Evolutionary conservation across 2,888 invertebrate genomes (phyloP).

Genomic region (Ophioninae sp.): DNA sequence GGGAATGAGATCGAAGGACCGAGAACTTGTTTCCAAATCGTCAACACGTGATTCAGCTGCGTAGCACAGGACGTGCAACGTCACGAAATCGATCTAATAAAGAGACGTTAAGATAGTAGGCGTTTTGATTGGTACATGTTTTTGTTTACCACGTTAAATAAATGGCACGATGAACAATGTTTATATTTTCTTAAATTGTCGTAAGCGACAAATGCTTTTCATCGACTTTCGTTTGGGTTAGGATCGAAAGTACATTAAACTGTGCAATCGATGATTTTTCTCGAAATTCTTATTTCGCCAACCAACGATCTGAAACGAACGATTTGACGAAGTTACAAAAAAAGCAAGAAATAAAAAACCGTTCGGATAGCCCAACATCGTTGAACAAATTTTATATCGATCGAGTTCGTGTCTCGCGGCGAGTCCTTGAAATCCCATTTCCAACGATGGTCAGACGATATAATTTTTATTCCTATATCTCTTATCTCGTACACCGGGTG

Average conservation of each 20-base stretch:
- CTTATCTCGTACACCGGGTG: constrained; percentile 31
- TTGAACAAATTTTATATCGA: neutral
- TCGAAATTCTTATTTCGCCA: neutral
- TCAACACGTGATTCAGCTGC: constrained; percentile 51
- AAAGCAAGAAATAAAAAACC: neutral
- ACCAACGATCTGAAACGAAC: neutral
- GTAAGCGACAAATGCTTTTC: no score
- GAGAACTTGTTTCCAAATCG: constrained; percentile 43
- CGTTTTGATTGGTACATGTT: neutral
- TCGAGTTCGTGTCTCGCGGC: neutral
- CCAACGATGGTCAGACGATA: constrained; percentile 36
- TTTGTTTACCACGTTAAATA: no score
- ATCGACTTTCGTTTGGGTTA: no score
- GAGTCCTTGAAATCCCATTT: constrained; percentile 30
- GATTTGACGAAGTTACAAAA: neutral
- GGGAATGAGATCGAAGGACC: constrained; percentile 35
- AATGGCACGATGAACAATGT: no score
- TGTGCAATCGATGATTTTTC: neutral
- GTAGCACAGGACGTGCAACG: neutral
- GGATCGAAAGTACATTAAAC: no score
- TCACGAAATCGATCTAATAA: constrained; percentile 29
- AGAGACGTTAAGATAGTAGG: neutral
- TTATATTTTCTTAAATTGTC: no score
- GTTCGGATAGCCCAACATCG: neutral
- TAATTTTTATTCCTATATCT: constrained; percentile 38